phyloP scores from a whole-genome alignment of 2,888 invertebrate species.

The Eupeodes latifasciatus region DNA sequence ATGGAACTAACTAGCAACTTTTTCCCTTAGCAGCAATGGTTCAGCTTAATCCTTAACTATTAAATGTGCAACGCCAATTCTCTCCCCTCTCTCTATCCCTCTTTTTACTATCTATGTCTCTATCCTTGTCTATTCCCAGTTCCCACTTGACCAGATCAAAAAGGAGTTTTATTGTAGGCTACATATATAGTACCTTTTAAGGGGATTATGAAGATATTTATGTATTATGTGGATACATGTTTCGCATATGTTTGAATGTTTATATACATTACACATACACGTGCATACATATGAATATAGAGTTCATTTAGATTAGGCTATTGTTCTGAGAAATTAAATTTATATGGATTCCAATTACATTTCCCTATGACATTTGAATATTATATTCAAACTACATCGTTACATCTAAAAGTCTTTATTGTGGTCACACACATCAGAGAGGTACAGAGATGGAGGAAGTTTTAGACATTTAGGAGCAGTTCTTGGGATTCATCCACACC shows the following conservation, averaged over 20 bases:
- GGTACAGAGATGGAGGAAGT: not conserved
- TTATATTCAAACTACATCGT: conserved; percentile 19
- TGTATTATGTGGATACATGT: not conserved
- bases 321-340: conserved; percentile 66
- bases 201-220: conserved; percentile 49
- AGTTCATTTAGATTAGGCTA: conserved; percentile 53
- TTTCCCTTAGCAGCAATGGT: conserved; percentile 34
- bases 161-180: conserved; percentile 49
- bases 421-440: conserved; percentile 1
- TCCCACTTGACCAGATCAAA: conserved; percentile 64
- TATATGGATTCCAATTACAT: conserved; percentile 71
- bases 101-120: not conserved
- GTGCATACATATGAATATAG: not conserved
- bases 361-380: conserved; percentile 48
- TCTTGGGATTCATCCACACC: conserved; percentile 48
- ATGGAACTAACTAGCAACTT: conserved; percentile 47
- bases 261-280: not conserved
- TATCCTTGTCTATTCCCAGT: not conserved
- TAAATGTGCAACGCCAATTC: conserved; percentile 10
- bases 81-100: too few species aligned
- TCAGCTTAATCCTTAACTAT: conserved; percentile 55
- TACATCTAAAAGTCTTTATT: conserved; percentile 12
- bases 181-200: conserved; percentile 39
- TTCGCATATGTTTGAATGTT: not conserved
- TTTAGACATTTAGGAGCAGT: conserved; percentile 41